Evolutionary conservation across 2,113 vertebrate genomes (phyloP), one percentile per base, ranked within the genome.

Genomic region (Ictidomys tridecemlineatus): DNA sequence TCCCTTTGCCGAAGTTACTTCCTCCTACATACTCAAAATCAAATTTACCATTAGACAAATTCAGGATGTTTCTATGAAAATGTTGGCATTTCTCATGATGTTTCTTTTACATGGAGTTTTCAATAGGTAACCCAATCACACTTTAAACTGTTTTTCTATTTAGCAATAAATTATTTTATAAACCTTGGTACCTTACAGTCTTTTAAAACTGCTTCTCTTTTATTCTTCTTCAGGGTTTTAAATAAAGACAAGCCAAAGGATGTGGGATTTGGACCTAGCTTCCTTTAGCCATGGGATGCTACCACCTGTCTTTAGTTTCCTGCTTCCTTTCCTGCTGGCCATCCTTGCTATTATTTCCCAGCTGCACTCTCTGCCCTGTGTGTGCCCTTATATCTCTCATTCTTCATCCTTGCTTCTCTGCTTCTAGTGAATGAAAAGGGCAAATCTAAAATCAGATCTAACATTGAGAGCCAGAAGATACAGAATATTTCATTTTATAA

Each of bases 51-150:
- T 56, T 67, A 89, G 45, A 74, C 51, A 84, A 69, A 45, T 48
- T 69, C 4, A 26, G 2, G 22, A 1, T 78, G 22, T 74, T 95
- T 95, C 3, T 90, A 9, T 72, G 87, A 51, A 79, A 45, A 67
- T 61, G 8, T 76, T 67, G 63, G 2, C 5, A 53, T 70, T 83
- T 20, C 34, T 85, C 30, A 56, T 37, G 2, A 16, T 63, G 9
- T 74, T 83, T 89, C n/a, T 72, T 79, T 79, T 79, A 56, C 32
- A 87, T 80, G 89, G 63, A 69, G 18, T 89, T 93, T 94, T 91
- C n/a, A 63, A 84, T 79, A 65, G 30, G 5, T 65, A 89, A 86
- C 8, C 2, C 9, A 51, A 22, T 79, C 22, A 58, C 53, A 79
- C 17, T 86, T 78, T 83, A 82, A 85, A 83, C 34, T 74, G 16